These are phyloP conservation scores for Pycnonotus jocosus DNA, from an alignment of 2,113 vertebrate genomes.

Conservation along the genomic window DNA sequence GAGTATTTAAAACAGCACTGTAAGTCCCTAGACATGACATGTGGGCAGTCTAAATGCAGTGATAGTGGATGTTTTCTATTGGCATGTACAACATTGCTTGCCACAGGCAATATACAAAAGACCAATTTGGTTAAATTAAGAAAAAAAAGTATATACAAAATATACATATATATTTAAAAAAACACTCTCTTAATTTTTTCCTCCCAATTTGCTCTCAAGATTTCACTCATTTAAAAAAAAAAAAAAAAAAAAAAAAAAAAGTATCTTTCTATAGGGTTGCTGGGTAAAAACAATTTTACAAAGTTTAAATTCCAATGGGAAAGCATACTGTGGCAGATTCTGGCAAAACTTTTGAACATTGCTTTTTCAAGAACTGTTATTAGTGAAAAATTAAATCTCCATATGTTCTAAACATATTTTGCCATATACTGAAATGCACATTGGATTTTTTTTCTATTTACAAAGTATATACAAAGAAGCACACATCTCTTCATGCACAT, in stretches of 20 bases:
- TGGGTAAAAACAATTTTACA: background rate
- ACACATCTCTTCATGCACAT: background rate
- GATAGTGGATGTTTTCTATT: background rate
- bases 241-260: background rate
- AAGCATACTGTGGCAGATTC: constrained; percentile 3
- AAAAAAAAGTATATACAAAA: constrained; percentile 62
- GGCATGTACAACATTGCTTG: constrained; percentile 42
- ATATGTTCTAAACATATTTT: background rate
- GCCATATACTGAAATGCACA: constrained; percentile 30
- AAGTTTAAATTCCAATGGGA: constrained; percentile 31
- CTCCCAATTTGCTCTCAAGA: background rate
- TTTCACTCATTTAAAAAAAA: background rate
- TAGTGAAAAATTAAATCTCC: background rate
- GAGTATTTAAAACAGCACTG: constrained; percentile 43
- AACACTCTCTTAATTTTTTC: background rate
- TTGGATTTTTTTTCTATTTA: constrained; percentile 45
- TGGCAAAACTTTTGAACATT: background rate
- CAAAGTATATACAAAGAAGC: constrained; percentile 14
- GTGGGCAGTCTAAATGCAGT: background rate
- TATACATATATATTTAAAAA: constrained; percentile 53
- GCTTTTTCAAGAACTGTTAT: background rate
- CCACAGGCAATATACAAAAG: constrained; percentile 63
- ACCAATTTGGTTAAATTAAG: constrained; percentile 68
- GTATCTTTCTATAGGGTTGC: background rate
- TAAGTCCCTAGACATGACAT: background rate